Base-by-base conservation (phyloP, 1,140 invertebrate species). In the Myzus persicae region DNA sequence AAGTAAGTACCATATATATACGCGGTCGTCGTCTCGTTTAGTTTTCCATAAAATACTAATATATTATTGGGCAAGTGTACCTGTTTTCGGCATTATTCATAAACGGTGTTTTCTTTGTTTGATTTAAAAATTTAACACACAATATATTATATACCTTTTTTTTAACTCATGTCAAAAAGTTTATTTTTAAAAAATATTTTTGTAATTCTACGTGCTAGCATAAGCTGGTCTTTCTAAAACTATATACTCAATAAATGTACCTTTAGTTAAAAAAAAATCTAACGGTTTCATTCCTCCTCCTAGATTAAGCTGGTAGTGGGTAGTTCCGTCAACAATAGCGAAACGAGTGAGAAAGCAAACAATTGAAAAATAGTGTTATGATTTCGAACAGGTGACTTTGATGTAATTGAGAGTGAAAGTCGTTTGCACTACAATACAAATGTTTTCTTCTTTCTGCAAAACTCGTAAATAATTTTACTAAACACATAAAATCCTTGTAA, bases 41-140 rank as follows among this genome's bases (percentile, higher is more conserved):
- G 42, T 87, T 87, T 44, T 44, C 40, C 84, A 87, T 87, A 87
- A 87, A 87, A 87, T 87, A 87, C 42, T 46, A 44, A 87, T 87
- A 38, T 87, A 87, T 31, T 44, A 87, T 44, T 44, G n/a, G 14
- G n/a, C 59, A 76, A 87, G 36, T 85, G 18, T 51, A 31, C 42
- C 42, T 31, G 84, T 87, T 44, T 87, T 87, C 59, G 6, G 14
- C 36, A 76, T 36, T 76, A 76, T 76, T n/a, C 40, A 42, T 46
- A 44, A 84, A 84, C 22, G 82, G 82, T 84, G 31, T 42, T 84
- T 26, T 84, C 24, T 40, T 40, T 84, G 59, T n/a, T n/a, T 76
- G 59, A 4, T n/a, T 76, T 76, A 14, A 76, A 26, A 26, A 14
- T 42, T 26, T 31, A 42, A 42, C 22, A 24, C 22, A 9, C 38